Evolutionary conservation across 2,797 vertebrate genomes (phyloP).

Genomic region (Sebastolobus altivelis): DNA sequence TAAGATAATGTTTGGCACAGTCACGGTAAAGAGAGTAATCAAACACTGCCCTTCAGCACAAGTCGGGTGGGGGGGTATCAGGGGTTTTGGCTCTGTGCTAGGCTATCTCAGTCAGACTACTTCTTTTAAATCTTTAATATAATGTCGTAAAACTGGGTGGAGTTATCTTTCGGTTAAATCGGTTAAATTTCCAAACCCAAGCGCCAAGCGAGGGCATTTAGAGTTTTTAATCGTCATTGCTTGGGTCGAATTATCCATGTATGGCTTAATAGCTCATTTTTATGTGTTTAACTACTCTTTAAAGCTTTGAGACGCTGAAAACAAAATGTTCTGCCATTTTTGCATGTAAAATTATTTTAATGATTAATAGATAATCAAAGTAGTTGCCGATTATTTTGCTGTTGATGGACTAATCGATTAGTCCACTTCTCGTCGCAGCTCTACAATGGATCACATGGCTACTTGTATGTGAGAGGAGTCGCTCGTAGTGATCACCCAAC

Average conservation of each 20-base stretch:
- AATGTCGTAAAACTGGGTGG: background rate
- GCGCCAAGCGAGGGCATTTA: background rate
- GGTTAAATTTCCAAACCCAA: background rate
- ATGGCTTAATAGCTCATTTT: background rate
- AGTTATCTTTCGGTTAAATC: background rate
- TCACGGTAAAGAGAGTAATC: background rate
- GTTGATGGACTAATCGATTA: too few species aligned
- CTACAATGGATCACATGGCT: background rate
- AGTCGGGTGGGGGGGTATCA: background rate
- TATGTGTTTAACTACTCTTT: background rate
- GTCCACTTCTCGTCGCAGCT: too few species aligned
- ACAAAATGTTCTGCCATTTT: too few species aligned
- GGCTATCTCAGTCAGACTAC: background rate
- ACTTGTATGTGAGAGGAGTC: background rate
- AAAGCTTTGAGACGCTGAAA: background rate
- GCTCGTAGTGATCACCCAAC: too few species aligned
- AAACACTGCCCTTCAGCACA: background rate
- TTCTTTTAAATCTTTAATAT: background rate
- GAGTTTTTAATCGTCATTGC: background rate
- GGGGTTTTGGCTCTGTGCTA: background rate
- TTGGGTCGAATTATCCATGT: background rate
- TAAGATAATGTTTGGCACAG: slow-evolving; percentile 36
- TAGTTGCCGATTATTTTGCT: fast-evolving
- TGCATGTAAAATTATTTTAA: too few species aligned
- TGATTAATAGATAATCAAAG: too few species aligned